phyloP scores from a whole-genome alignment of 2,888 invertebrate species.

The Synanthedon andrenaeformis region DNA sequence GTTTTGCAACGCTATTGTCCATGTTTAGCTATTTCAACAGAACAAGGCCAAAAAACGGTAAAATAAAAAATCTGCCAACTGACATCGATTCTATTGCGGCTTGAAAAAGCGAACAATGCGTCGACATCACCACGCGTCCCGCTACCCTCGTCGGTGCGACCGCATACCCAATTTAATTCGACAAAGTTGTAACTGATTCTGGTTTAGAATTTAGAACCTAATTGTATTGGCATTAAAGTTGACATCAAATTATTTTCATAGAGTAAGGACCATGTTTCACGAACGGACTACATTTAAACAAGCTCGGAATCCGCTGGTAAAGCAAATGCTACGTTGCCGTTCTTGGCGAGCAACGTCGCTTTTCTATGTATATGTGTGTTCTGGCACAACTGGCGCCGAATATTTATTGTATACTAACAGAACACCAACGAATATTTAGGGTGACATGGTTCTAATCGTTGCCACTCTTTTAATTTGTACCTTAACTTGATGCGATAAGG shows the following conservation, averaged over 20 bases:
- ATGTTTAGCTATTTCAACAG: conserved; percentile 2
- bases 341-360: conserved; percentile 51
- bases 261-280: conserved; percentile 34
- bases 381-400: conserved; percentile 68
- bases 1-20: conserved; percentile 2
- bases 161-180: conserved; percentile 14
- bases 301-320: conserved; percentile 54
- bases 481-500: conserved; percentile 29
- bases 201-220: conserved; percentile 19
- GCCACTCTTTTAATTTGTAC: conserved; percentile 22
- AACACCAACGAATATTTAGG: conserved; percentile 57
- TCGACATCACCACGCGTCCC: conserved; percentile 59
- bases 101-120: conserved; percentile 61
- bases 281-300: conserved; percentile 34
- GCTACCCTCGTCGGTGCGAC: conserved; percentile 54
- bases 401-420: conserved; percentile 71
- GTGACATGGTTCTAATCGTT: conserved; percentile 49
- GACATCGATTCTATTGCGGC: conserved; percentile 65
- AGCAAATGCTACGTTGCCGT: conserved; percentile 59
- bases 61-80: conserved; percentile 69
- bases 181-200: conserved; percentile 24
- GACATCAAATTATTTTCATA: conserved; percentile 1
- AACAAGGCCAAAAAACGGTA: conserved; percentile 68
- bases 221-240: conserved; percentile 1
- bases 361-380: conserved; percentile 66